Percentiles rank a stretch among this genome's conserved stretches.
Evolutionary conservation across 2,113 vertebrate genomes (phyloP).

Genomic region (Oncorhynchus nerka): DNA sequence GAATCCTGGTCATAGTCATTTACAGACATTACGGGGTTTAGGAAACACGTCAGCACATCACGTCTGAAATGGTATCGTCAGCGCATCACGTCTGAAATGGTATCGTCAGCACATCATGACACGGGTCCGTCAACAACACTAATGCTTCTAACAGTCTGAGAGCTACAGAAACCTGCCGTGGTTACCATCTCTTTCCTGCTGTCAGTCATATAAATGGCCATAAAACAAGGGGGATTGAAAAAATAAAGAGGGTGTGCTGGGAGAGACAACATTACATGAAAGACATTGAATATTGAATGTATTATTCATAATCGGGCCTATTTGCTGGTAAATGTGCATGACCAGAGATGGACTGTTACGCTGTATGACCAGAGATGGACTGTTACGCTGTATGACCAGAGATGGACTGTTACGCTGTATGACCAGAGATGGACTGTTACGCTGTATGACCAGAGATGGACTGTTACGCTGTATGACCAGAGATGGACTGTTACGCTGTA

Average conservation of each 20-base stretch:
- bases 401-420: slow-evolving; percentile 39
- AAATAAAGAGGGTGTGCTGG: not conserved
- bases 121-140: not conserved
- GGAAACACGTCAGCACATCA: slow-evolving; percentile 1
- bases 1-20: not conserved
- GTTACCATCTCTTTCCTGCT: not conserved
- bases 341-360: slow-evolving; percentile 23
- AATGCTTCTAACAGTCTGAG: not conserved
- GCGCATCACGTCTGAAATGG: not conserved
- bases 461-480: too few species aligned
- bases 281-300: not conserved
- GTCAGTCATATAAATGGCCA: not conserved
- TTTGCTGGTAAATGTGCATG: slow-evolving; percentile 57
- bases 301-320: slow-evolving; percentile 48
- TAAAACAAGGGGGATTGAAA: not conserved
- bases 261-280: slow-evolving; percentile 10
- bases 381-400: slow-evolving; percentile 45
- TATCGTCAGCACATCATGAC: not conserved
- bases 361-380: slow-evolving; percentile 37
- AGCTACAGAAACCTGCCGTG: not conserved
- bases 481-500: too few species aligned
- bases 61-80: not conserved
- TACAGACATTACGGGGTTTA: not conserved
- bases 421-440: slow-evolving; percentile 15
- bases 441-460: too few species aligned